Base-by-base conservation (phyloP, 2,888 invertebrate species). In the Patella depressa region DNA sequence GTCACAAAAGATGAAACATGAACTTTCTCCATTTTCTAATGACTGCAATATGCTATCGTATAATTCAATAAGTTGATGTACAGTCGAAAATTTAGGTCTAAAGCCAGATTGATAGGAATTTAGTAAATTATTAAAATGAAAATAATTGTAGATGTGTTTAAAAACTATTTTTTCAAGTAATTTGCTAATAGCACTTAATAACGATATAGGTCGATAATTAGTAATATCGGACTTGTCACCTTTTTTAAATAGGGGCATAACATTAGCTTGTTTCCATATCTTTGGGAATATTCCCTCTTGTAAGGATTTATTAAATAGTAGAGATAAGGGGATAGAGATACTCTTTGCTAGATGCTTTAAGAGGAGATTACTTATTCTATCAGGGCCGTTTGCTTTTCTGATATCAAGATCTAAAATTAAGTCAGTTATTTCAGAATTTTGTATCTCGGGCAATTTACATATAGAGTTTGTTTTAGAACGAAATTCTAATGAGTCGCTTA, bases 131-230 rank as follows among this genome's bases (percentile, higher is more conserved):
- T 65, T n/a, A 9, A 4, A 2, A 65, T 65, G n/a, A 65, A 65
- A n/a, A 65, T 19, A n/a, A 19, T 65, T 59, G 14, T 59, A 14
- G 7, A 59, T 5, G 12, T 59, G 59, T 59, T 59, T 65, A 19
- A 65, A 65, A 4, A n/a, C 9, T 17, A 65, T 11, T 11, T 14
- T 65, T 65, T 65, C n/a, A 11, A 65, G 17, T 17, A 65, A 17
- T 65, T 65, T 65, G n/a, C 65, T 65, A 7, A 65, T 4, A n/a
- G n/a, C 5, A 14, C 65, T 65, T 4, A 65, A 19, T n/a, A 65
- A 65, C 4, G 65, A 65, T 5, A 65, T 65, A 11, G 65, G 65
- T n/a, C 65, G n/a, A 65, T 65, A 65, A n/a, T 65, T 65, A 65
- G 65, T 12, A 19, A 65, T 19, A 65, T 19, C 24, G 9, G 19